phyloP scores from a whole-genome alignment of 2,113 vertebrate genomes.

The Campylomormyrus numenius region DNA sequence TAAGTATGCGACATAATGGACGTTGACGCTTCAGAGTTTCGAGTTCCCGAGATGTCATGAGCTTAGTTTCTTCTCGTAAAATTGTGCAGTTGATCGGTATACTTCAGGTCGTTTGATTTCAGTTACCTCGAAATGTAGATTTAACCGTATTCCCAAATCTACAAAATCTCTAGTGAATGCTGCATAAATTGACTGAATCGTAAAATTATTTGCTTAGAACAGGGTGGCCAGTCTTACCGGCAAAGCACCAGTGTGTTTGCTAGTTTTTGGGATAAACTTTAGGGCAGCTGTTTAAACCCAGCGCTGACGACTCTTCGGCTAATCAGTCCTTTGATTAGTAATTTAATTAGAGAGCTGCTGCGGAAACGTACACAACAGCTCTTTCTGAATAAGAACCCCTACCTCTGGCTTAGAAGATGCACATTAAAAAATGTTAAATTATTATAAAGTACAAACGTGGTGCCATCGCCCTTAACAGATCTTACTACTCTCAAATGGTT shows the following conservation, averaged over 20 bases:
- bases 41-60: background rate
- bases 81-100: background rate
- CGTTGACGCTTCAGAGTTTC: background rate
- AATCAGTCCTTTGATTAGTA: background rate
- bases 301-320: background rate
- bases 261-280: background rate
- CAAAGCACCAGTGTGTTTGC: background rate
- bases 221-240: background rate
- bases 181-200: background rate
- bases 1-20: background rate
- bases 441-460: too few species aligned
- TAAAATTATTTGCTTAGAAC: background rate
- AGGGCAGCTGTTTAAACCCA: background rate
- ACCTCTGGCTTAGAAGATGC: too few species aligned
- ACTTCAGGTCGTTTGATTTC: background rate
- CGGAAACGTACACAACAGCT: background rate
- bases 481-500: too few species aligned
- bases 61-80: background rate
- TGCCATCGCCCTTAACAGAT: too few species aligned
- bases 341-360: background rate
- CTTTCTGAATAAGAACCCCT: too few species aligned
- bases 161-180: background rate
- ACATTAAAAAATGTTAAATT: too few species aligned
- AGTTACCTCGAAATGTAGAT: background rate
- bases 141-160: background rate